These are phyloP conservation scores for Drosophila azteca DNA, from an alignment of 1,140 invertebrate genomes.

Conservation along the genomic window DNA sequence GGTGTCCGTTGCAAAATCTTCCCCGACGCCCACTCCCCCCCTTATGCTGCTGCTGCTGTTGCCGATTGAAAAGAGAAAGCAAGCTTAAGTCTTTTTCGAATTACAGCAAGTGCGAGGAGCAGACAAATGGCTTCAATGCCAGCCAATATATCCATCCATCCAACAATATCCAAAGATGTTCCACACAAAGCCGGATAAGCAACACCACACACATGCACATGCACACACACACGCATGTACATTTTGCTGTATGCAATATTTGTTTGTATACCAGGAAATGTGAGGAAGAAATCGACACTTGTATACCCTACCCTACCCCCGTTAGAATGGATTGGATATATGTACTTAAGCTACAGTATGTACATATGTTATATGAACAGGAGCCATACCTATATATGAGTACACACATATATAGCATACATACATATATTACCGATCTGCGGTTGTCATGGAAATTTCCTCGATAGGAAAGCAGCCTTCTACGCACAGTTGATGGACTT, in stretches of 20 bases:
- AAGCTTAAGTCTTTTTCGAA: constrained; percentile 11
- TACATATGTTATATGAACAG: not conserved
- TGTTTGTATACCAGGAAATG: constrained; percentile 34
- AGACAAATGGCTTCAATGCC: constrained; percentile 28
- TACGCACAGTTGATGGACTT: too few relatives aligned
- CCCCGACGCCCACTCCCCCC: not conserved
- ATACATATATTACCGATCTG: too few relatives aligned
- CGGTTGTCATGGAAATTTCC: too few relatives aligned
- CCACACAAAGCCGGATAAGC: constrained; percentile 41
- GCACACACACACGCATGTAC: not conserved
- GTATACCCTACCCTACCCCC: not conserved
- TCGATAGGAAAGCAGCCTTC: too few relatives aligned
- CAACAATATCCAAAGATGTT: too few relatives aligned
- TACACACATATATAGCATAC: too few relatives aligned
- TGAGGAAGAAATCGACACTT: constrained; percentile 11
- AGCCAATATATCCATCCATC: too few relatives aligned
- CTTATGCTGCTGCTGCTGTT: constrained; percentile 10
- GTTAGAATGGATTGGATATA: not conserved
- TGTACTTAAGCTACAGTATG: not conserved
- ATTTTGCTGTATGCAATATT: constrained; percentile 22
- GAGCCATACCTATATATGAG: constrained; percentile 26
- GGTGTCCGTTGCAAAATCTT: too few relatives aligned
- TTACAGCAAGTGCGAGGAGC: constrained; percentile 3
- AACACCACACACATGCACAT: constrained; percentile 42
- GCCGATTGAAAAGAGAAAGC: constrained; percentile 41